Percentiles rank a stretch among this genome's conserved stretches.
These are phyloP conservation scores for Molossus alvarezi DNA, from an alignment of 2,797 vertebrate genomes.

Conservation along the genomic window DNA sequence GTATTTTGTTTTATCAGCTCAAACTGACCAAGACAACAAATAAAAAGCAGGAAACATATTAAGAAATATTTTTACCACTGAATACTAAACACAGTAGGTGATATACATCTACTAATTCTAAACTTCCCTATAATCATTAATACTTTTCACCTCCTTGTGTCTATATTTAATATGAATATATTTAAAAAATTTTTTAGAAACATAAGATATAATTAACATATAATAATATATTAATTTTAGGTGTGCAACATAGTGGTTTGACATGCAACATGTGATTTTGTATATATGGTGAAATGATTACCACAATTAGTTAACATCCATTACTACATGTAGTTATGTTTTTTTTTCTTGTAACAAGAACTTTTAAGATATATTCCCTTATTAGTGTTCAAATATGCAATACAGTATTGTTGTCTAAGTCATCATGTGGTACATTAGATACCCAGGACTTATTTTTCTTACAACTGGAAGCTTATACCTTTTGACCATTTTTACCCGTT, in stretches of 20 bases:
- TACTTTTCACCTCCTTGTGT: neutral
- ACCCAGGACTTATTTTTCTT: neutral
- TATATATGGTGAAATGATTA: neutral
- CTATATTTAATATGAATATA: neutral
- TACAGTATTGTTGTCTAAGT: neutral
- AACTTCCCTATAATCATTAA: neutral
- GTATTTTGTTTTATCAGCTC: neutral
- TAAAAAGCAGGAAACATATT: neutral
- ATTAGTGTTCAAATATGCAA: slow-evolving; percentile 1
- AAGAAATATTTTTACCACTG: neutral
- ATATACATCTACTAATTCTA: neutral
- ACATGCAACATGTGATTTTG: neutral
- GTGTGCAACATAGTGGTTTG: neutral
- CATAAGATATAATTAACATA: neutral
- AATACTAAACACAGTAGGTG: neutral
- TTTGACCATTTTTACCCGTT: neutral
- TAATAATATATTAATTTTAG: neutral
- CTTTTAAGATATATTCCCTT: neutral
- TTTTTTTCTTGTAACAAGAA: slow-evolving; percentile 6
- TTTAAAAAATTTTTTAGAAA: neutral
- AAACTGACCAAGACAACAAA: neutral
- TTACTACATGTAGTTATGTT: neutral
- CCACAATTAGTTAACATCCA: neutral
- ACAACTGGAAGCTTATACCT: neutral
- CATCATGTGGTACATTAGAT: neutral